phyloP scores from a whole-genome alignment of 2,888 invertebrate genomes.

The Chydorus sphaericus region DNA sequence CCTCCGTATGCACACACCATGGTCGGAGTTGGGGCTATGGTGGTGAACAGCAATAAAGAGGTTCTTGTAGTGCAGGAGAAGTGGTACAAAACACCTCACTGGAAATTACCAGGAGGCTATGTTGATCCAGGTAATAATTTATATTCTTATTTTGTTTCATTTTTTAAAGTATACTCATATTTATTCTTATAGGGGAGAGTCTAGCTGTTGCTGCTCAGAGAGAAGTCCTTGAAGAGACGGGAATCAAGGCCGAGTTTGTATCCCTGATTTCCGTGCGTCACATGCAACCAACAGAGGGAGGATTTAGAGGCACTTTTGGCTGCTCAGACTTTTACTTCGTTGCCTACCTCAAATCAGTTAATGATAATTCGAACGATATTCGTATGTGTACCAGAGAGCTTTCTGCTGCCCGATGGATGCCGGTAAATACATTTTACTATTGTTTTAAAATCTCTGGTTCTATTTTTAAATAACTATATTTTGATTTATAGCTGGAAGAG shows the following conservation, averaged over 20 bases:
- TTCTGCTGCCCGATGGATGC: conserved; percentile 66
- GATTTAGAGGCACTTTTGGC: conserved; percentile 45
- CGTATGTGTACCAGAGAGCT: conserved; percentile 61
- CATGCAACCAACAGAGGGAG: conserved; percentile 35
- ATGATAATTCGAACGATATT: conserved; percentile 37
- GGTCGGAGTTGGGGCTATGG: conserved; percentile 72
- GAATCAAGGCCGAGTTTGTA: conserved; percentile 56
- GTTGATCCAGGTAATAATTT: conserved; percentile 58
- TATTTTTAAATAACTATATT: not conserved
- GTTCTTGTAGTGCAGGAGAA: conserved; percentile 68
- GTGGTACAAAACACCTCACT: conserved; percentile 38
- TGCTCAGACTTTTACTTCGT: conserved; percentile 80
- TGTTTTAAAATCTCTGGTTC: not conserved
- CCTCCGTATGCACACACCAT: conserved; percentile 68
- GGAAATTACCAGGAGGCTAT: conserved; percentile 88
- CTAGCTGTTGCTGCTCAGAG: conserved; percentile 63
- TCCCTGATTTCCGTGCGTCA: conserved; percentile 65
- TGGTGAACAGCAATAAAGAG: conserved; percentile 59
- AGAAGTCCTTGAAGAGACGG: conserved; percentile 84
- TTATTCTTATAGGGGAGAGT: conserved; percentile 51
- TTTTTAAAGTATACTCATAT: not conserved
- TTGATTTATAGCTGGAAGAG: conserved; percentile 36
- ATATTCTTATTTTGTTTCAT: not conserved
- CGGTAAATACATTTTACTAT: conserved; percentile 29
- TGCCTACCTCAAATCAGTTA: conserved; percentile 47